Evolutionary conservation across 2,888 invertebrate species (phyloP).

Genomic region (Spisula solida): DNA sequence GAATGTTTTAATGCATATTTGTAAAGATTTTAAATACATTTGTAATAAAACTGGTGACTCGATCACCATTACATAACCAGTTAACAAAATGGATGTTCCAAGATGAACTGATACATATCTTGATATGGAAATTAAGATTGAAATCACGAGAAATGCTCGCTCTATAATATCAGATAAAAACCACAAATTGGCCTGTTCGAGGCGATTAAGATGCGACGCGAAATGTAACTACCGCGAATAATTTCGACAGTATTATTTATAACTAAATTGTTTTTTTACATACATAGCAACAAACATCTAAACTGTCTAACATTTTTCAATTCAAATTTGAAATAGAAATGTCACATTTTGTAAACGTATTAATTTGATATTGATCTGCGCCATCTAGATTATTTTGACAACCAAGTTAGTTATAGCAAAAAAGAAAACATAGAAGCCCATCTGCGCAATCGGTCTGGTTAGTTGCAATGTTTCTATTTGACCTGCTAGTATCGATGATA

Average conservation of each 20-base stretch:
- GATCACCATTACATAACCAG: background rate
- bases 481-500: too few species aligned
- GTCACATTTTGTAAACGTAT: too few species aligned
- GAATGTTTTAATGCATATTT: background rate
- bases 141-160: background rate
- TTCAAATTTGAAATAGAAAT: too few species aligned
- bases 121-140: background rate
- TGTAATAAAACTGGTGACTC: background rate
- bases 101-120: background rate
- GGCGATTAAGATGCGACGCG: background rate
- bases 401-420: too few species aligned
- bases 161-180: background rate
- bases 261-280: background rate
- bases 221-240: background rate
- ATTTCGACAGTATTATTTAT: background rate
- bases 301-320: background rate
- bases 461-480: too few species aligned
- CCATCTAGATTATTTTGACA: too few species aligned
- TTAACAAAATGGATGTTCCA: background rate
- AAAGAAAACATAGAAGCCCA: too few species aligned
- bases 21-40: background rate
- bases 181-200: background rate
- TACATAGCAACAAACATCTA: background rate
- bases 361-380: too few species aligned
- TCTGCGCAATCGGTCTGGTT: too few species aligned